Base-by-base conservation (phyloP, 1,140 invertebrate genomes). In the Ceratina australensis region DNA sequence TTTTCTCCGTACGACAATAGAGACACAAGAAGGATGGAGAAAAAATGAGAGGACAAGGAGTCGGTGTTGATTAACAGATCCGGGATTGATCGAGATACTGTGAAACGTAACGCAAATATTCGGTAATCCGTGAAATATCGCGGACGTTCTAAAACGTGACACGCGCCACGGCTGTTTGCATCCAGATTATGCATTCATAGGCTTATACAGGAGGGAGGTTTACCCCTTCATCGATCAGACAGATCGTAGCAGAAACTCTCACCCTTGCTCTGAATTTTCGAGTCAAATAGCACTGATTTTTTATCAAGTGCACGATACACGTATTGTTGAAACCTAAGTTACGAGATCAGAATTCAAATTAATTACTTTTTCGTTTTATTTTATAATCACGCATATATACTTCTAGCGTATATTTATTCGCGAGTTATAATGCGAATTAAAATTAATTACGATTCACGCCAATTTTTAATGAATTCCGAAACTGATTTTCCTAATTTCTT, bases 61-160 rank as follows among this genome's bases (percentile, higher is more conserved):
- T 15, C 42, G 3, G 13, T 22, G 15, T 16, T 52, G 78, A 66
- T 66, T 26, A 60, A 24, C 22, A 49, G 50, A 13, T n/a, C n/a
- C 52, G 71, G 33, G 33, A 42, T 42, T 42, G 33, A 72, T 72
- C 74, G 74, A 73, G 81, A 81, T 78, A 88, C 82, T 86, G 86
- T 90, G 87, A 89, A 90, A 89, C 84, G 83, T 67, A 84, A 67
- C 77, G 88, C 81, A 90, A 87, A 88, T 81, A 84, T 84, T 77
- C 80, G 33, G 61, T 92, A 91, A 91, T 91, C 91, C 90, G 89
- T 92, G 89, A 92, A 92, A 92, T 91, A 91, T 91, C 89, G 89
- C 86, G 87, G 90, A 75, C 81, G 85, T 88, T 89, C 74, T 88
- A 90, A 90, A 89, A 84, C 85, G 85, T 73, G 78, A 61, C 69